phyloP scores from a whole-genome alignment of 2,113 vertebrate species.

The Nothocercus nigrocapillus region DNA sequence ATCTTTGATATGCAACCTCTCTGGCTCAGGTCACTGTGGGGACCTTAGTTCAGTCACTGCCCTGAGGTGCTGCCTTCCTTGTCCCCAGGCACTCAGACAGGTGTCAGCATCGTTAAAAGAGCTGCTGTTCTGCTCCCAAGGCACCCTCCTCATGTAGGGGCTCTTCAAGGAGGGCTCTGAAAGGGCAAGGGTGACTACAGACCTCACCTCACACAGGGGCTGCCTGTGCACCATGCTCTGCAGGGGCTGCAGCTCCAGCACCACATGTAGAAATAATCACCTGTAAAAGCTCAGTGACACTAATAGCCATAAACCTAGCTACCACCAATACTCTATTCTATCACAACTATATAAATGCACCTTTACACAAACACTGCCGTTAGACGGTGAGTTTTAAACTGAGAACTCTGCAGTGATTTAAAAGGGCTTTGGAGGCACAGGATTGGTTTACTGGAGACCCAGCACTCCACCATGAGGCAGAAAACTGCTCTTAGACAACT shows the following conservation, averaged over 20 bases:
- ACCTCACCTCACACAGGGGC: accelerated
- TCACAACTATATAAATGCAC: background rate
- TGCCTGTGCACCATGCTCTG: accelerated
- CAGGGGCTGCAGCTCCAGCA: background rate
- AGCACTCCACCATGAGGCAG: background rate
- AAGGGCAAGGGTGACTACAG: background rate
- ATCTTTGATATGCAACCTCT: background rate
- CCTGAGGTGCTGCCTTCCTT: background rate
- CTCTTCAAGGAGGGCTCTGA: background rate
- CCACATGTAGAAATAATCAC: background rate
- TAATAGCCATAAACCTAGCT: background rate
- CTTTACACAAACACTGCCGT: background rate
- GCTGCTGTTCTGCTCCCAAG: background rate
- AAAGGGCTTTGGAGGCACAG: background rate
- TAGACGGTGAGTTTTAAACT: background rate
- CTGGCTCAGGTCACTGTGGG: background rate
- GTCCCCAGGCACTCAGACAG: background rate
- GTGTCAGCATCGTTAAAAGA: background rate
- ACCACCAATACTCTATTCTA: background rate
- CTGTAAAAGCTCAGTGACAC: background rate
- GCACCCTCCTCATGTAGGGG: background rate
- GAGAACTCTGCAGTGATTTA: background rate
- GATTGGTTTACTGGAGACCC: background rate
- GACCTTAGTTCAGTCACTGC: background rate
- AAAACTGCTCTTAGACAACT: background rate